Evolutionary conservation across 2,113 vertebrate species (phyloP).

Genomic region (Prunella fulvescens): DNA sequence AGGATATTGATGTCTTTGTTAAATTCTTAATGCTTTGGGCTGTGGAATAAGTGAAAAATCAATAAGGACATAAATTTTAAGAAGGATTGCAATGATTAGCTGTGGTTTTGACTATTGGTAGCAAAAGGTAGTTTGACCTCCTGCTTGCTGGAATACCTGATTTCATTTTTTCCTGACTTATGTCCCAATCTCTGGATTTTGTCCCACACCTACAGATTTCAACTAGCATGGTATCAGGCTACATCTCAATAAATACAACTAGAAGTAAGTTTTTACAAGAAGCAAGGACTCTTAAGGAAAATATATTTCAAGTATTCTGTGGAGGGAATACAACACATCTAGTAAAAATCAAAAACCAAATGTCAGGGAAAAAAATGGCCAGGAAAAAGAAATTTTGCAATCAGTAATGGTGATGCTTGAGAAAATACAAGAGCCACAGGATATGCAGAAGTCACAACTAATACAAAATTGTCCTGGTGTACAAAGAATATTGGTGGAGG

Average conservation of each 20-base stretch:
- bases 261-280: neutral
- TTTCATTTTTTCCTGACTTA: neutral
- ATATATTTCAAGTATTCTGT: neutral
- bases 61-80: neutral
- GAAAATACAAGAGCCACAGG: neutral
- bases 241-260: neutral
- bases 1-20: neutral
- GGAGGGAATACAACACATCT: neutral
- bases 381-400: neutral
- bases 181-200: neutral
- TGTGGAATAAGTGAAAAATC: conserved; percentile 7
- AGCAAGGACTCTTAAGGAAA: neutral
- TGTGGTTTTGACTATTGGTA: neutral
- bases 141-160: neutral
- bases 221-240: neutral
- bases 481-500: neutral
- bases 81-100: neutral
- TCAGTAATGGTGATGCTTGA: neutral
- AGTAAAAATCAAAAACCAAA: neutral
- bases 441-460: neutral
- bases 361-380: neutral
- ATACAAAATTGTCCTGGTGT: neutral
- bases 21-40: conserved; percentile 20
- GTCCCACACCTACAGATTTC: neutral
- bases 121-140: neutral